Conservation (phyloP, 2,113 vertebrate species). For the zebrafish (Danio rerio) region GRCz12tu NC_133190.1:7470501-7471000, state of each 20-base stretch:
- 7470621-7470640: conserved; percentile 49
- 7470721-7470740: not conserved
- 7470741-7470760: not conserved
- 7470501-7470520: conserved; percentile 33
- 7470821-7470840: not conserved
- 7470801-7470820: not conserved
- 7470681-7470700: not conserved
- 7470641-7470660: conserved; percentile 46
- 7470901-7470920: not conserved
- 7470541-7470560: conserved; percentile 74
- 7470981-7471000: not conserved
- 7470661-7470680: conserved; percentile 23
- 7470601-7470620: conserved; percentile 34
- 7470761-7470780: not conserved
- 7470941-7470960: not conserved
- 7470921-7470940: not conserved
- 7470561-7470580: conserved; percentile 61
- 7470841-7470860: not conserved
- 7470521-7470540: conserved; percentile 50
- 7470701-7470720: not conserved
- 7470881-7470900: not conserved
- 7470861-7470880: not conserved
- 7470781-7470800: not conserved
- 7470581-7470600: conserved; percentile 70
- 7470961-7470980: not conserved